Evolutionary conservation across 2,797 vertebrate species (phyloP), one percentile per base, ranked within the genome.

Genomic region (Alfaro cultratus): DNA sequence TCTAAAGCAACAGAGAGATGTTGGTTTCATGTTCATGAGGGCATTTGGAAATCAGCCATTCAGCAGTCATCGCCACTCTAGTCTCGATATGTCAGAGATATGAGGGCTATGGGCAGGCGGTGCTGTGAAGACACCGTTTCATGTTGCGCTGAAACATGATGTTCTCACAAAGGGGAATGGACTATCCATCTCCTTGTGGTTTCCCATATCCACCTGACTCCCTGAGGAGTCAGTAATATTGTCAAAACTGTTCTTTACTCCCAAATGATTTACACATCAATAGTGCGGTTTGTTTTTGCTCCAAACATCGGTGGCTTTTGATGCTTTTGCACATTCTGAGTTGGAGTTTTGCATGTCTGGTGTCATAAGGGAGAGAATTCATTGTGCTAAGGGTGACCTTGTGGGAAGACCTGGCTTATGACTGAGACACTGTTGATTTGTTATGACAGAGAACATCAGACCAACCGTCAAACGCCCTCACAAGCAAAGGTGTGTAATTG

Each of bases 1-100:
- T 89, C 89, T 81, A 84, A 85, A 73, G 84, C 90, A 87, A 86
- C 81, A 90, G 76, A 89, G 83, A 80, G 83, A 91, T 86, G 83
- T 86, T 45, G 78, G 85, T 89, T 92, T 87, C 80, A 55, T 87
- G 83, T 88, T 78, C 60, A 60, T 94, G 90, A 87, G 89, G 91
- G 90, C 79, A 86, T 87, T 89, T 95, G 94, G 92, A 94, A 80
- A 78, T 3, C 51, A 43, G 92, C 94, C 94, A 94, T 93, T 79
- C 82, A 89, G 87, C 87, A 94, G 94, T 95, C 95, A 95, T 91
- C 92, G 83, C 92, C 91, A 86, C 86, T 88, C 89, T 91, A 89
- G 90, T 93, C 89, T 86, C 88, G 92, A 89, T 94, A 91, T 86
- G 89, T 91, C 81, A 89, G 84, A 91, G 87, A 85, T 86, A 95